Conservation (phyloP, 2,113 vertebrate genomes). For the Oncorhynchus keta region DNA sequence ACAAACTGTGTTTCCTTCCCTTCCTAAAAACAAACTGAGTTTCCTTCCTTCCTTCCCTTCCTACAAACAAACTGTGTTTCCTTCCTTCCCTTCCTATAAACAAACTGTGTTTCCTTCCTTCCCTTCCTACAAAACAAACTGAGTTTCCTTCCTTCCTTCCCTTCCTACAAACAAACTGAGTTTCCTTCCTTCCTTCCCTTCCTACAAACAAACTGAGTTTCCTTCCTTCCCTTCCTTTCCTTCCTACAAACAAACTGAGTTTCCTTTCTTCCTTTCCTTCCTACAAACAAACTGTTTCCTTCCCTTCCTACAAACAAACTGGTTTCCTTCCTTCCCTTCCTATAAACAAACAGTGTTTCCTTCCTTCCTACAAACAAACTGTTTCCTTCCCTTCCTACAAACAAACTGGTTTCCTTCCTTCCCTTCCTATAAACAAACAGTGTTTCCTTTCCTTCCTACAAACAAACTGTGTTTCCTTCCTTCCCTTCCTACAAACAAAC, state of each 20-base stretch:
- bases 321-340: no score
- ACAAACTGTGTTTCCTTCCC: no score
- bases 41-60: no score
- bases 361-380: no score
- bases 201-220: slow-evolving; percentile 32
- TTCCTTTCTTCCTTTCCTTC: slow-evolving; percentile 29
- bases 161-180: slow-evolving; percentile 34
- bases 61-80: slow-evolving; percentile 20
- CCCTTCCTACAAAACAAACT: slow-evolving; percentile 30
- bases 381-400: slow-evolving; percentile 7
- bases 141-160: slow-evolving; percentile 34
- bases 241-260: slow-evolving; percentile 35
- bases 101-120: slow-evolving; percentile 38
- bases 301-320: slow-evolving; percentile 24
- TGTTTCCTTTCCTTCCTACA: slow-evolving; percentile 22
- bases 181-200: slow-evolving; percentile 38
- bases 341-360: no score
- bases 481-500: no score
- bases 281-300: slow-evolving; percentile 35
- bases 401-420: slow-evolving; percentile 13
- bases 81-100: slow-evolving; percentile 33
- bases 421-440: no score
- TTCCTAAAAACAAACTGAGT: no score
- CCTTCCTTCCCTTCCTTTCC: slow-evolving; percentile 45
- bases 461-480: no score